Base-by-base conservation (phyloP, 2,888 invertebrate genomes). In the Pyrrhosoma nymphula region DNA sequence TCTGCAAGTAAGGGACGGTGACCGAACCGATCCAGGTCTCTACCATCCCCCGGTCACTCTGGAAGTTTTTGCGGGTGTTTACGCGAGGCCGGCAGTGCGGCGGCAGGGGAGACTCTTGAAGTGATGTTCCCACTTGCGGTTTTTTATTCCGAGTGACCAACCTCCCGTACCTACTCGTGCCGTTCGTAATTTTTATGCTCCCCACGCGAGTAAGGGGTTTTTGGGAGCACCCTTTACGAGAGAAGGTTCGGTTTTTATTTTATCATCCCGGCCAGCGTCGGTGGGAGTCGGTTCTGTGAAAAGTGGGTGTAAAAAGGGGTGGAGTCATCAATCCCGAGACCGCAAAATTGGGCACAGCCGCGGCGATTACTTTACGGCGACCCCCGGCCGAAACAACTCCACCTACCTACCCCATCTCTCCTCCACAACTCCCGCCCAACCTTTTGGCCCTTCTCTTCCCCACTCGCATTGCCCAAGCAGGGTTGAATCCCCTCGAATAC, bases 261-360 rank as follows among this genome's bases (percentile, higher is more conserved):
- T 35, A 35, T 69, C n/a, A 69, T n/a, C n/a, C 47, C 47, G 47
- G 60, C 60, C 60, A 12, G 12, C 69, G 82, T 35, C 69, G 35
- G 82, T 4, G 69, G 69, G 60, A 4, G 47, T 47, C 1, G 60
- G 60, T 60, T 14, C 20, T 12, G 60, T 60, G 69, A 69, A n/a
- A 0, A 20, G 69, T 4, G 69, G 69, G 69, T 69, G 69, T 0
- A 8, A 69, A 60, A 60, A 8, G 26, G n/a, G 23, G 69, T 69
- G 26, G n/a, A 26, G 35, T 18, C 82, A 82, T 82, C 82, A 35
- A 82, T 35, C 82, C 30, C 82, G 26, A 14, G 35, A 82, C 82
- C 82, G 35, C 82, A 82, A 16, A 82, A 82, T 82, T 35, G 82
- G 82, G 82, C 35, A 82, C 82, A 82, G 16, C 82, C 82, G 82